Conservation (phyloP, 2,113 vertebrate species). For the human region GRCh38 chr1:161573501-161574000, state of each 20-base stretch:
- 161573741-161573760: background rate
- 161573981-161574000: background rate
- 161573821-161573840: background rate
- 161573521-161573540: background rate
- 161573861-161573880: background rate
- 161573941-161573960: background rate
- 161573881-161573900: background rate
- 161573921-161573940: background rate
- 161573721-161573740: background rate
- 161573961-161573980: background rate
- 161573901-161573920: background rate
- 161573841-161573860: background rate
- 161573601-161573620: background rate
- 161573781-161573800: background rate
- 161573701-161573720: rapidly evolving
- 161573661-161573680: background rate
- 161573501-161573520: background rate
- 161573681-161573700: background rate
- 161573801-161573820: background rate
- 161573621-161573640: background rate
- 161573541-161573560: background rate
- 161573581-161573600: background rate
- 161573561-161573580: background rate
- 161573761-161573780: background rate
- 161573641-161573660: background rate